Evolutionary conservation across 2,113 vertebrate species (phyloP), one percentile per base, ranked within the genome.

Genomic region (Passer montanus): DNA sequence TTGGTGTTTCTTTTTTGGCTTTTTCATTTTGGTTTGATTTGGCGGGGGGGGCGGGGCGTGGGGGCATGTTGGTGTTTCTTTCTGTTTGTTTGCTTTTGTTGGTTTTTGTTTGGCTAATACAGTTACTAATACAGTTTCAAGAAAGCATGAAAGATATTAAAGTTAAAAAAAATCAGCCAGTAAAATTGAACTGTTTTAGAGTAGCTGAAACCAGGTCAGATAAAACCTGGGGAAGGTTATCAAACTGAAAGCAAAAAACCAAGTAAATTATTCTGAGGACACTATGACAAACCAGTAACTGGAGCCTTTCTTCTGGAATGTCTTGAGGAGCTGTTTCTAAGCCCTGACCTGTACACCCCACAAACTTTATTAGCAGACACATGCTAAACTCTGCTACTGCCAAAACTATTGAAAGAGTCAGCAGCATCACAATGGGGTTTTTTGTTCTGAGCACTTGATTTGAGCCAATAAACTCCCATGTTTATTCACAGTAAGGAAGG

Each of bases 381-480:
- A 12, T 58, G 13, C 20, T 78, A 39, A 93, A 44, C 14, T 55
- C 21, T 60, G 24, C 35, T 14, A 6, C 64, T 81, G 41, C 23
- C 31, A 67, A 74, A 84, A 59, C 7, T 47, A 21, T 50, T 41
- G 18, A n/a, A 82, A 62, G 6, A 74, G 15, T 31, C 81, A 91
- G 39, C 5, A 49, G 20, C 2, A 3, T 62, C n/a, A 67, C 12
- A 76, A 58, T 9, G 50, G 28, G 13, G 14, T 84, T 89, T 89
- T 80, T 24, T 66, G 13, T 52, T 62, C 23, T 23, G 24, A 16
- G 4, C 13, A 17, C 20, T 47, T 68, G 15, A 39, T 62, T 62
- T 74, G 39, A 70, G n/a, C 3, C 4, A 66, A 64, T 55, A 33
- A 6, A 1, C 4, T 7, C 1, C 0, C 12, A 22, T 7, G 33